Conservation (phyloP, 2,888 invertebrate genomes). For the Noctuana brunneofusca region DNA sequence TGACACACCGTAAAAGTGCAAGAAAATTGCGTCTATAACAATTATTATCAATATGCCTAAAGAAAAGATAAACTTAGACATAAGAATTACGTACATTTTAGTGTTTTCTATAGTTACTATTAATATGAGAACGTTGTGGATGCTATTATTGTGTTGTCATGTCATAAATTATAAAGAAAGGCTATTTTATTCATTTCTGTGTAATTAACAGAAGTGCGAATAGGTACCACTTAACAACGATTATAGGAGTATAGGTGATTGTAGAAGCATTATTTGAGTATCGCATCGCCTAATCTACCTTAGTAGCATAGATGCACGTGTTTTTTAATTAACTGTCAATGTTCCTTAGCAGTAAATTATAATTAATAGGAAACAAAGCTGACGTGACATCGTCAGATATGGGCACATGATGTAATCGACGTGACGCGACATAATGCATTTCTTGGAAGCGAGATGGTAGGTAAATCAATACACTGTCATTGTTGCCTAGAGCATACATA, state of each 20-base stretch:
- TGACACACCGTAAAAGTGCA: background rate
- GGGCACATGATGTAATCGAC: conserved; percentile 4
- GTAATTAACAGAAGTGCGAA: background rate
- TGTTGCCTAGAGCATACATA: background rate
- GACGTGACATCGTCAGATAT: background rate
- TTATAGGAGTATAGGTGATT: background rate
- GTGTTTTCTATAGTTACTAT: too few species aligned
- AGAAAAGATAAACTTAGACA: too few species aligned
- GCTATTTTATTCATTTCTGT: too few species aligned
- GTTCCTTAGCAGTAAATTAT: conserved; percentile 2
- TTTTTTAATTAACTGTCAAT: conserved; percentile 5
- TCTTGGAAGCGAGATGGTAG: conserved; percentile 2
- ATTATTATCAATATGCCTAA: too few species aligned
- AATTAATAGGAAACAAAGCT: conserved; percentile 7
- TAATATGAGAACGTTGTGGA: too few species aligned
- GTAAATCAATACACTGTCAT: background rate
- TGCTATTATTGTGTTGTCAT: too few species aligned
- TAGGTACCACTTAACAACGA: background rate
- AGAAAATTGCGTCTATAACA: background rate
- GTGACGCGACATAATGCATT: conserved; percentile 3
- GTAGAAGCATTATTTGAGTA: background rate
- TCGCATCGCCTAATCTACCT: background rate
- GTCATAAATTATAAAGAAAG: background rate
- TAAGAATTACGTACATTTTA: too few species aligned
- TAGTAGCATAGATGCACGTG: conserved; percentile 7